Base-by-base conservation (phyloP, 2,797 vertebrate species). In the Momotus momota region DNA sequence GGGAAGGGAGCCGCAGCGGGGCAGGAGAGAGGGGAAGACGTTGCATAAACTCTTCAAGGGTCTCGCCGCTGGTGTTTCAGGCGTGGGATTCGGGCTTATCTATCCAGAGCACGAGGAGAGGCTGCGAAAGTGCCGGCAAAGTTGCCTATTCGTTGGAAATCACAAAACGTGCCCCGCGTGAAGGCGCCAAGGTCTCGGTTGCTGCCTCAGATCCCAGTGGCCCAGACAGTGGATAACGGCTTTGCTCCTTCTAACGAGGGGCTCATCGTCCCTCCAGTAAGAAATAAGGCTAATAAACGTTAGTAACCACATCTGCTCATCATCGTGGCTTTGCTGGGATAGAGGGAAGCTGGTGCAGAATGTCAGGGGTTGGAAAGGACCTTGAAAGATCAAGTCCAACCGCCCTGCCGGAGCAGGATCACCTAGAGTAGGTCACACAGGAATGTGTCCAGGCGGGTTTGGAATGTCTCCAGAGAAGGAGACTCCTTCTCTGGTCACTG, bases 1-100 rank as follows among this genome's bases (percentile, higher is more conserved):
- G 96, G 96, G 70, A 93, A 90, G 64, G 94, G 95, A 97, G 93
- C 82, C 35, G 70, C 81, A 65, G 96, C 29, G 12, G 84, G 86
- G 84, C 83, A 94, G 91, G 60, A 78, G 55, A 26, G 61, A 46
- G 0, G 26, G 66, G 60, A 54, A 94, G 80, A 96, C 21, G 18
- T 58, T 81, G 85, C 88, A 55, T 72, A 83, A 90, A 92, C 78
- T 82, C 94, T 40, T 69, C 66, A 5, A 92, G 93, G 91, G 84
- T 71, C 91, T 81, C 3, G 84, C 91, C 49, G 7, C 60, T 14
- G 72, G 84, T 84, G 78, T 81, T 81, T 87, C 81, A 57, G 74
- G 64, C 10, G 51, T 58, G 49, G 62, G 94, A 92, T 93, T 91
- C 71, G 72, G 81, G 80, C 70, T 96, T 88, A 81, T 86, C 92